Evolutionary conservation across 2,888 invertebrate genomes (phyloP).

Genomic region (Spisula subtruncata): DNA sequence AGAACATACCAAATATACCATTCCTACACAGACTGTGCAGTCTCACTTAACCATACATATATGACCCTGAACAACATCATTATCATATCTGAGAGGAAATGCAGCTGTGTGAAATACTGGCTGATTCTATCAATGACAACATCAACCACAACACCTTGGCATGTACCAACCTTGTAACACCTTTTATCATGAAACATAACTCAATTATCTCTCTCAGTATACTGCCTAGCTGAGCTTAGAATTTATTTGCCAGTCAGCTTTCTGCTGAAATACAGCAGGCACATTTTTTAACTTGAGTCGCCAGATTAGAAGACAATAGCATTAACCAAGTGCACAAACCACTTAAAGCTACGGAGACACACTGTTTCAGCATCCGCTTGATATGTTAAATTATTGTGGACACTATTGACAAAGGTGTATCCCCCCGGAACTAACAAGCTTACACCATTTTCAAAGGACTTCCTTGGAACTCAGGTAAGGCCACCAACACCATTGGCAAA

Average conservation of each 20-base stretch:
- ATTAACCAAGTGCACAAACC: too few relatives aligned
- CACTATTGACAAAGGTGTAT: too few relatives aligned
- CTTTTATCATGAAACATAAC: constrained; percentile 9
- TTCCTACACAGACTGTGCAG: not conserved
- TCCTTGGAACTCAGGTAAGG: too few relatives aligned
- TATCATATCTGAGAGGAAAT: not conserved
- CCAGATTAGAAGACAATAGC: too few relatives aligned
- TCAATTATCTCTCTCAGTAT: not conserved
- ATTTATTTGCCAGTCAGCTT: too few relatives aligned
- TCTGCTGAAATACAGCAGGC: too few relatives aligned
- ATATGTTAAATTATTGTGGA: not conserved
- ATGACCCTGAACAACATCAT: not conserved
- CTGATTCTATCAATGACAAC: not conserved
- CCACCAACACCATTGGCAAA: too few relatives aligned
- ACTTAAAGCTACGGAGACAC: too few relatives aligned
- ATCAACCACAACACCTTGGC: not conserved
- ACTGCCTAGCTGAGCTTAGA: too few relatives aligned
- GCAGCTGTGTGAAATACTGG: not conserved
- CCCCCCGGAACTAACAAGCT: too few relatives aligned
- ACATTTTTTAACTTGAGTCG: too few relatives aligned
- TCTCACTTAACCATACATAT: not conserved
- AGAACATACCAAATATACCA: not conserved
- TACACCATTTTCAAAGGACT: too few relatives aligned
- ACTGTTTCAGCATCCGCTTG: not conserved
- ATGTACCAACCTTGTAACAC: constrained; percentile 1